Percentiles rank a stretch among this genome's conserved stretches.
Conservation (phyloP, 1,140 invertebrate species). For the Orchestia grillus region DNA sequence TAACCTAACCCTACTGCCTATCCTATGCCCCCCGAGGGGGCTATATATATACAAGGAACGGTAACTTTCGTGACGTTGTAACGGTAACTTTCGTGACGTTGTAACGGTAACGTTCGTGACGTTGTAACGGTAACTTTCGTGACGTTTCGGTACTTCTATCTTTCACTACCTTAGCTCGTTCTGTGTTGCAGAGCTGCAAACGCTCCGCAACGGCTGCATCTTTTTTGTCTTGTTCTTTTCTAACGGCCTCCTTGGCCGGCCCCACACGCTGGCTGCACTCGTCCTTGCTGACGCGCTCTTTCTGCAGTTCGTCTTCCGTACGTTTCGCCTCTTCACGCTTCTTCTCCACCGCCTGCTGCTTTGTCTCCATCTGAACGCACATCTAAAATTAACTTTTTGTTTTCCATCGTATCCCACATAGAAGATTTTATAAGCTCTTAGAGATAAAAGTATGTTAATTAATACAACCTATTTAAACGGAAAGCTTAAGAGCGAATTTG, state of each 20-base stretch:
- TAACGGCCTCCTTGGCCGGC: background rate
- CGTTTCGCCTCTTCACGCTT: constrained; percentile 40
- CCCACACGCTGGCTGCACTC: background rate
- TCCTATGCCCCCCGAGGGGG: too few species aligned
- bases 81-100: too few species aligned
- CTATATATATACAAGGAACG: too few species aligned
- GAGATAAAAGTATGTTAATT: background rate
- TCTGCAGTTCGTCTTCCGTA: background rate
- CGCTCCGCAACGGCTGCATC: background rate
- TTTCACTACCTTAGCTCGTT: background rate
- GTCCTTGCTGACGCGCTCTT: background rate
- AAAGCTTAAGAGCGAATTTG: background rate
- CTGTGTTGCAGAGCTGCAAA: background rate
- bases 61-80: too few species aligned
- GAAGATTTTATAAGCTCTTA: background rate
- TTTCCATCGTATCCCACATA: background rate
- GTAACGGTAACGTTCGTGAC: too few species aligned
- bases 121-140: too few species aligned
- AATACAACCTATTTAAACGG: background rate
- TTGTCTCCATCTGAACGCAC: constrained; percentile 4
- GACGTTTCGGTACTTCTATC: too few species aligned
- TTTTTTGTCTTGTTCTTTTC: constrained; percentile 33
- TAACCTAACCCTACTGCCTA: too few species aligned
- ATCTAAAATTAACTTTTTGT: background rate
- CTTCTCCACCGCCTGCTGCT: constrained; percentile 49